A percentile compares a stretch with the other conserved stretches of the same genome.
These are phyloP conservation scores for Glaucomys volans DNA, from an alignment of 2,113 vertebrate species.

Conservation along the genomic window DNA sequence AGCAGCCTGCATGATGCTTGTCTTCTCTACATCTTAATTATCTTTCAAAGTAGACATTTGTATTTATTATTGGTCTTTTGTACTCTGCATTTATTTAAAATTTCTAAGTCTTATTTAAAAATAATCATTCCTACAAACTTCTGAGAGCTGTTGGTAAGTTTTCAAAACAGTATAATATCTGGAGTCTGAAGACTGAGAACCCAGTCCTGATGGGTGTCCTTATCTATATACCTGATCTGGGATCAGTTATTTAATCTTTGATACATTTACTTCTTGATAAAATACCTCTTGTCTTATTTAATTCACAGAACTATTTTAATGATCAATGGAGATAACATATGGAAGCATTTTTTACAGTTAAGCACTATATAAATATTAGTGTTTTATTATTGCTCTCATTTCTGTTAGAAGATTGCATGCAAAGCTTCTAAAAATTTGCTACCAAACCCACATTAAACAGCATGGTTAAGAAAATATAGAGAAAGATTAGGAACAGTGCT, in stretches of 20 bases:
- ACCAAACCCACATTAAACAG: slow-evolving; percentile 4
- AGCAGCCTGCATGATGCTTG: neutral
- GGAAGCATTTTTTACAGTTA: slow-evolving; percentile 24
- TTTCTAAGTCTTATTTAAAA: slow-evolving; percentile 53
- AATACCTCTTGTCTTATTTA: neutral
- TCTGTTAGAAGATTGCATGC: slow-evolving; percentile 70
- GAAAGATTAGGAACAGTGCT: slow-evolving; percentile 22
- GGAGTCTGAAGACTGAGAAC: neutral
- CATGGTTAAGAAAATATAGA: slow-evolving; percentile 26
- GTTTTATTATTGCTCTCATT: slow-evolving; percentile 57
- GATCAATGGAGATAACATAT: neutral
- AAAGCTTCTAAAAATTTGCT: slow-evolving; percentile 65
- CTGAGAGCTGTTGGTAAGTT: slow-evolving; percentile 32
- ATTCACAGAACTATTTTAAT: neutral
- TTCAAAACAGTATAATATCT: neutral
- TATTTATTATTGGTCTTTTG: neutral
- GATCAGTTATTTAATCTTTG: neutral
- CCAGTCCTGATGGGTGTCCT: neutral
- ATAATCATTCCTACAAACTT: slow-evolving; percentile 37
- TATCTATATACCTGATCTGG: neutral
- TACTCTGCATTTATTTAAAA: slow-evolving; percentile 55
- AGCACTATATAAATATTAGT: slow-evolving; percentile 58
- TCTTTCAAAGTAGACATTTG: neutral
- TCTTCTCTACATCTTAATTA: neutral
- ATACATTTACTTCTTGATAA: neutral